Evolutionary conservation across 2,797 vertebrate species (phyloP), one percentile per base, ranked within the genome.

Genomic region (Dendrocincla tyrannina): DNA sequence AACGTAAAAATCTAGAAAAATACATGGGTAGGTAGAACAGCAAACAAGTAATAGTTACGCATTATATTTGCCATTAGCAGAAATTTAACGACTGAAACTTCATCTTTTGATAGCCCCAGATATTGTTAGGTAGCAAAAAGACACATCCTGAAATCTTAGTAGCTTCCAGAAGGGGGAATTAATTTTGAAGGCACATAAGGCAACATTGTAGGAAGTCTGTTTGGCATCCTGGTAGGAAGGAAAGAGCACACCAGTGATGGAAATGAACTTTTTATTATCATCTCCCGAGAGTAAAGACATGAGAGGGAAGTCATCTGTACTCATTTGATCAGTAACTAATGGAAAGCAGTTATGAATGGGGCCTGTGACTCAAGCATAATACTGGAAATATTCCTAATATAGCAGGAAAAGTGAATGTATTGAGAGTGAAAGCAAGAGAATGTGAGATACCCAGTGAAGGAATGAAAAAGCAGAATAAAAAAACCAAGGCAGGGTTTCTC

Each of bases 381-480:
- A 76, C 41, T 64, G 66, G 52, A 85, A 78, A 67, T 67, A 63
- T 4, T 73, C 41, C 11, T 22, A n/a, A 25, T 49, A 37, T 16
- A 81, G 68, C 37, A 83, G 70, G 49, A 82, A 56, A 89, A 70
- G 18, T 39, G 53, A 77, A 49, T 10, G 32, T 17, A 30, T 47
- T 7, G 9, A 86, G 50, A 44, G 62, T 8, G 10, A 89, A 60
- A 52, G 69, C 37, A 89, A 28, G 19, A 53, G 42, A 49, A 68
- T 25, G 46, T 13, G 39, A 86, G 52, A 37, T 10, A 56, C 0
- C 0, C 32, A 30, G 37, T 9, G 5, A 74, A 91, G n/a, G 53
- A 82, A 73, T 20, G 28, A 46, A 78, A 93, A 94, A 69, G 42
- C 55, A 92, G 41, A 52, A 56, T 20, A 50, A 52, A 81, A 72